Base-by-base conservation (phyloP, 2,797 vertebrate genomes). In the Catharus ustulatus region DNA sequence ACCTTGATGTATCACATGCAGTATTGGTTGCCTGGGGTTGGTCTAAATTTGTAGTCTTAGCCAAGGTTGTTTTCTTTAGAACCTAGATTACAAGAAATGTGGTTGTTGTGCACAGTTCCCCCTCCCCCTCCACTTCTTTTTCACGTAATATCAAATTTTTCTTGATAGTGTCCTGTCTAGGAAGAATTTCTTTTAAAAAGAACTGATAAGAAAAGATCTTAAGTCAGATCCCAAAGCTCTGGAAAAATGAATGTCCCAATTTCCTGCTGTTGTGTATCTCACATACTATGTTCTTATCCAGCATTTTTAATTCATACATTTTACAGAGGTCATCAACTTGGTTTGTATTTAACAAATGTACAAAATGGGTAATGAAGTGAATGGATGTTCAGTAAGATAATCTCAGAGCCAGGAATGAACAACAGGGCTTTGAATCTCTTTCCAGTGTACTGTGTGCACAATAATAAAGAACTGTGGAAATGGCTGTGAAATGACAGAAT, bases 331-430 rank as follows among this genome's bases (percentile, higher is more conserved):
- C 54, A 58, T 76, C 68, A 85, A 15, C 45, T 71, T 80, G 49
- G 32, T 92, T 87, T 9, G 3, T 59, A 78, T 82, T 84, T 89
- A 85, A 64, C 30, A 85, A 46, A 78, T 90, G 29, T 51, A 81
- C 34, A 89, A 92, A 92, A 90, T 22, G 29, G 82, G 66, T 59
- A 82, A 63, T 30, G 52, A 93, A 95, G 72, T 59, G 59, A 93
- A 88, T 63, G 42, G 24, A 68, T 77, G n/a, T 38, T 89, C 46
- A 54, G 64, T 46, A 87, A 84, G 78, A 84, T 6, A 61, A 62
- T 29, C 86, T 52, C 24, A 63, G 84, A 94, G 72, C 18, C 64
- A 80, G 29, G 54, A 89, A 83, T 48, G 62, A 90, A 20, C 51
- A 82, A 77, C 12, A 38, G 38, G 18, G 34, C 45, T 89, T 87